Conservation (phyloP, 1,140 invertebrate species). For the Drosophila nannoptera region DNA sequence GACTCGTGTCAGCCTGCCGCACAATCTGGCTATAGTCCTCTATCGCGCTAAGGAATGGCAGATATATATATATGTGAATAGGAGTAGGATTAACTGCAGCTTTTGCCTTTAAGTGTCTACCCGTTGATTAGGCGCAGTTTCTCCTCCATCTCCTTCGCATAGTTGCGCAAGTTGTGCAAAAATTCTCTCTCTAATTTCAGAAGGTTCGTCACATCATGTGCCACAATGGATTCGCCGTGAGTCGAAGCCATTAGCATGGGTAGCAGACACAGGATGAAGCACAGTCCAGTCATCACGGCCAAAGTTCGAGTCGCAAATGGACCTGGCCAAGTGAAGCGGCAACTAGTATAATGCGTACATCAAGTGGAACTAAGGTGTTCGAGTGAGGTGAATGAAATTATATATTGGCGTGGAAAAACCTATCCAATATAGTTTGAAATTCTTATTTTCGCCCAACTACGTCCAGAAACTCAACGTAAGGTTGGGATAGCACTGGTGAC, state of each 20-base stretch:
- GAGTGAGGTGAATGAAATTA: too few species aligned
- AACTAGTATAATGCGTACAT: neutral
- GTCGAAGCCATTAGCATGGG: conserved; percentile 8
- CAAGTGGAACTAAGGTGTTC: too few species aligned
- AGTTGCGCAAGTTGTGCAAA: conserved; percentile 28
- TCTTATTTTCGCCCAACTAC: too few species aligned
- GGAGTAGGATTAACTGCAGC: neutral
- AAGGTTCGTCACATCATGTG: conserved; percentile 2
- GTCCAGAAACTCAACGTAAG: too few species aligned
- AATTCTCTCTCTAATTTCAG: conserved; percentile 26
- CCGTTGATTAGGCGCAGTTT: conserved; percentile 40
- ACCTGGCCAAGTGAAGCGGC: neutral
- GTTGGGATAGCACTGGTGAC: too few species aligned
- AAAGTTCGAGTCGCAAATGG: neutral
- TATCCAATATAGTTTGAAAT: too few species aligned
- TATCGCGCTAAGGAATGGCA: conserved; percentile 27
- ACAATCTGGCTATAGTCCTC: conserved; percentile 83
- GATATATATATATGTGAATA: neutral
- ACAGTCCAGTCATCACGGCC: conserved; percentile 20
- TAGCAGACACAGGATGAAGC: neutral
- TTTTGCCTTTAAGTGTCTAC: conserved; percentile 5
- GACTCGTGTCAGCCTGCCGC: conserved; percentile 85
- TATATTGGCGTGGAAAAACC: too few species aligned
- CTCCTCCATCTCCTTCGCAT: conserved; percentile 35
- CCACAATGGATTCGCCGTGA: neutral